Evolutionary conservation across 2,797 vertebrate species (phyloP).

Genomic region (Nannoperca australis): DNA sequence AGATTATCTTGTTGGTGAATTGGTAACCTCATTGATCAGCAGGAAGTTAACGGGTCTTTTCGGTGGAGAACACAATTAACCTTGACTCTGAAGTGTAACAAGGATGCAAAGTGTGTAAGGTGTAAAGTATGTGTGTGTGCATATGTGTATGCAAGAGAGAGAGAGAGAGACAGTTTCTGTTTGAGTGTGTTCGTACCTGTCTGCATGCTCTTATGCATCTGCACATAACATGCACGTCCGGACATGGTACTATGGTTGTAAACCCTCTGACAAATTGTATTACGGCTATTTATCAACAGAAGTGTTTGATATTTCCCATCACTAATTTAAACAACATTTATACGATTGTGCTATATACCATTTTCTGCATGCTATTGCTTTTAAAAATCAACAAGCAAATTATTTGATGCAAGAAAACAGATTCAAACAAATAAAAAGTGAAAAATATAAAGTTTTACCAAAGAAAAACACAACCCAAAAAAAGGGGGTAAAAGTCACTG

Average conservation of each 20-base stretch:
- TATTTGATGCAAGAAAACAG: slow-evolving; percentile 83
- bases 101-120: slow-evolving; percentile 48
- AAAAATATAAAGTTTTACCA: slow-evolving; percentile 88
- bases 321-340: slow-evolving; percentile 83
- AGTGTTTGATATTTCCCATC: slow-evolving; percentile 83
- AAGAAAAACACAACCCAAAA: slow-evolving; percentile 81
- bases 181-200: slow-evolving; percentile 58
- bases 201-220: slow-evolving; percentile 69
- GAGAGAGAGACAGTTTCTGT: slow-evolving; percentile 25
- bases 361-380: slow-evolving; percentile 99
- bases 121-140: slow-evolving; percentile 7
- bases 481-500: slow-evolving; percentile 55
- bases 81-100: slow-evolving; percentile 68
- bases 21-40: slow-evolving; percentile 67
- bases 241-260: slow-evolving; percentile 76
- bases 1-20: slow-evolving; percentile 62
- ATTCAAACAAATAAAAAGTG: slow-evolving; percentile 74
- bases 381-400: slow-evolving; percentile 90
- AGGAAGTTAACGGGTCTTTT: slow-evolving; percentile 65
- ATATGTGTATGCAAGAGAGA: slow-evolving; percentile 45
- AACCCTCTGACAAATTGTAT: slow-evolving; percentile 79
- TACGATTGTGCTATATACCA: slow-evolving; percentile 94
- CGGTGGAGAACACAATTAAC: slow-evolving; percentile 63
- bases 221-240: slow-evolving; percentile 71
- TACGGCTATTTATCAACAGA: slow-evolving; percentile 73